These are phyloP conservation scores for Tragopan temminckii DNA, from an alignment of 2,797 vertebrate genomes.

Conservation along the genomic window DNA sequence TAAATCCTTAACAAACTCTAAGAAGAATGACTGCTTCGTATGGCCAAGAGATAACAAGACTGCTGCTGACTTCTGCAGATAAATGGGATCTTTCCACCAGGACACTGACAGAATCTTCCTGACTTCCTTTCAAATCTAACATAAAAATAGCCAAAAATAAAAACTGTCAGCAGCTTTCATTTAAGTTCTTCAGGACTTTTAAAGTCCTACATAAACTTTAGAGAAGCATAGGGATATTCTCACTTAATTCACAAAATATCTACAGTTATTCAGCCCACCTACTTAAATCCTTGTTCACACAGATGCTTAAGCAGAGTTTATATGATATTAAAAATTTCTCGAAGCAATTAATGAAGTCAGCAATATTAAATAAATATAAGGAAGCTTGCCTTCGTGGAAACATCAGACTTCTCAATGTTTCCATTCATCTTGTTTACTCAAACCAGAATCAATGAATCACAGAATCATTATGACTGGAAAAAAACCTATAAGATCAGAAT, in stretches of 20 bases:
- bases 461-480: no score
- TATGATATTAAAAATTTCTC: constrained; percentile 15
- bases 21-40: background rate
- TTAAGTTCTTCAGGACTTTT: background rate
- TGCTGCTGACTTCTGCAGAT: background rate
- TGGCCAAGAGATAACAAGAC: background rate
- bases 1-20: background rate
- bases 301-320: background rate
- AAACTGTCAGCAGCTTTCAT: background rate
- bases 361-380: constrained; percentile 10
- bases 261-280: background rate
- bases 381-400: constrained; percentile 3
- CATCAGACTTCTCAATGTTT: background rate
- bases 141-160: background rate
- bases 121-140: background rate
- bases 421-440: background rate
- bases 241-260: background rate
- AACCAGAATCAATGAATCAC: background rate
- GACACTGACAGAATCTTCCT: background rate
- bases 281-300: background rate
- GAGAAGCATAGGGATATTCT: background rate
- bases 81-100: background rate
- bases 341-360: background rate
- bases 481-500: no score
- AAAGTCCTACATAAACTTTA: background rate